A percentile compares a stretch with the other conserved stretches of the same genome.
These are phyloP conservation scores for Macaca mulatta DNA, from an alignment of 2,113 vertebrate species.

Conservation along the genomic window DNA sequence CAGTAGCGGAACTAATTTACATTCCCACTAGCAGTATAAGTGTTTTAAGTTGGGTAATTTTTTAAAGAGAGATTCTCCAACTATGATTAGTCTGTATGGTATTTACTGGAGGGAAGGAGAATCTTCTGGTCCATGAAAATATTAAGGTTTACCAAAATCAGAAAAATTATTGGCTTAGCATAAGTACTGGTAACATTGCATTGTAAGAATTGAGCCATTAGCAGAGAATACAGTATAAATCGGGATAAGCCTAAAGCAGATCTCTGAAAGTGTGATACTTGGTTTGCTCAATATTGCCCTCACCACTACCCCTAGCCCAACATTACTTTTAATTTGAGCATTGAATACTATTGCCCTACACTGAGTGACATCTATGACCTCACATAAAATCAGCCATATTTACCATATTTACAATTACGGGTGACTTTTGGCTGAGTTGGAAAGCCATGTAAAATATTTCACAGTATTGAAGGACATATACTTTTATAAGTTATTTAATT, in stretches of 20 bases:
- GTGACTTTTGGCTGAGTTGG: not conserved
- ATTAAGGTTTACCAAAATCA: not conserved
- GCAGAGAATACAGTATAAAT: not conserved
- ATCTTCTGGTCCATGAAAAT: not conserved
- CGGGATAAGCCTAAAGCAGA: not conserved
- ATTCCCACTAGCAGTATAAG: too few species aligned
- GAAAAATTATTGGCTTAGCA: not conserved
- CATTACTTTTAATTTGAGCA: not conserved
- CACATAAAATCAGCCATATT: not conserved
- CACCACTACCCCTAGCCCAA: too few species aligned
- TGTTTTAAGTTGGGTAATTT: not conserved
- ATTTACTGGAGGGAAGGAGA: not conserved
- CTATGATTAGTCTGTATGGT: not conserved
- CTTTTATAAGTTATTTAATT: conserved; percentile 19
- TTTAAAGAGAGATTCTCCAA: not conserved
- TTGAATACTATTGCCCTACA: not conserved
- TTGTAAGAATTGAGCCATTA: not conserved
- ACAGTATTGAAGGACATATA: not conserved
- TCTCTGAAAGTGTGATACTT: not conserved
- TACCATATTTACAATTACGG: not conserved
- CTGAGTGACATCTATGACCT: not conserved
- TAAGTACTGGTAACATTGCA: not conserved
- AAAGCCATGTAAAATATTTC: not conserved
- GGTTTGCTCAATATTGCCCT: not conserved
- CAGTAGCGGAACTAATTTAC: too few species aligned